These are phyloP conservation scores for Meganola albula DNA, from an alignment of 2,888 invertebrate species.

Conservation along the genomic window DNA sequence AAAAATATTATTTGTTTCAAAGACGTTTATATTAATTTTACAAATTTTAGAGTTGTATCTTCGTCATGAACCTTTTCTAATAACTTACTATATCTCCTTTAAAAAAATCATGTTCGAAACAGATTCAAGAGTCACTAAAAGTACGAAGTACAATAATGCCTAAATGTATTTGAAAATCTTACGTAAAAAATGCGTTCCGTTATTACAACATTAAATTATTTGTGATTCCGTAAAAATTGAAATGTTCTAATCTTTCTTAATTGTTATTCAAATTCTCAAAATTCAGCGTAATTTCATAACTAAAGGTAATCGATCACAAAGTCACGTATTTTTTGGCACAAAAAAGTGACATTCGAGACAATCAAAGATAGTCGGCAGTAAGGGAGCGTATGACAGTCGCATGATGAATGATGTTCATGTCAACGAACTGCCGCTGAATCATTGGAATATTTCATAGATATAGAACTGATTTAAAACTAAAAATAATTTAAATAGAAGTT, in stretches of 20 bases:
- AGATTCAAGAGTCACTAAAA: no score
- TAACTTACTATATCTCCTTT: no score
- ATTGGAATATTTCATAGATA: slow-evolving; percentile 14
- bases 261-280: no score
- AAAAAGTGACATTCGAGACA: slow-evolving; percentile 9
- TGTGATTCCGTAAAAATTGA: background rate
- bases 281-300: background rate
- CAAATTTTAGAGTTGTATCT: no score
- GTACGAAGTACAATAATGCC: no score
- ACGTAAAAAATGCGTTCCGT: background rate
- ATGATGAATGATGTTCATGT: slow-evolving; percentile 38
- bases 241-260: no score
- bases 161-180: background rate
- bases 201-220: background rate
- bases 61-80: no score
- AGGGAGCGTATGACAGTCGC: slow-evolving; percentile 34
- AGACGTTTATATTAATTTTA: no score
- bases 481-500: no score
- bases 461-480: no score
- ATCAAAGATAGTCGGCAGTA: slow-evolving; percentile 18
- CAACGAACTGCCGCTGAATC: slow-evolving; percentile 30
- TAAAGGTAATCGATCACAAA: background rate
- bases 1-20: no score
- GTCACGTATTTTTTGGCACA: background rate
- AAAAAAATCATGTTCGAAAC: no score